Base-by-base conservation (phyloP, 2,888 invertebrate species). In the Tromatobia lineatoria region DNA sequence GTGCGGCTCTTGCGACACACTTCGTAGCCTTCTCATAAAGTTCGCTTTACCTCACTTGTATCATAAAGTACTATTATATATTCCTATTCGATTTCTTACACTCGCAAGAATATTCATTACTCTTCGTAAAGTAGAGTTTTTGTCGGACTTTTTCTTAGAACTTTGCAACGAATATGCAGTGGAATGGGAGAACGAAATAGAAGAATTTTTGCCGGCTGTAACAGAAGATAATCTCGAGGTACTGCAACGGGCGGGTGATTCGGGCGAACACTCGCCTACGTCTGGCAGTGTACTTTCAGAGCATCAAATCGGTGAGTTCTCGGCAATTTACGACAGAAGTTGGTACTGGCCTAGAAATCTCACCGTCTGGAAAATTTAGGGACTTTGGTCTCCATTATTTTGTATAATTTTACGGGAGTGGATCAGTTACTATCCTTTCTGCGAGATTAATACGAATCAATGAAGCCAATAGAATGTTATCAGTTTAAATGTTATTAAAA, bases 171-270 rank as follows among this genome's bases (percentile, higher is more conserved):
- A 81, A 52, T 85, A 85, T 50, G 23, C 74, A 50, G 70, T 74
- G 47, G 94, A 94, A 88, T 94, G 93, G 91, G 94, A 94, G 82
- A 93, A 89, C 85, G 94, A 93, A 78, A 93, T 93, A 67, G 94
- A 93, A 82, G 94, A 94, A 83, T 94, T 94, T 90, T 87, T 94
- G 87, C 94, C 94, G 38, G 90, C 91, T 34, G 92, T 91, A 23
- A 93, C 93, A 6, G 92, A 93, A 75, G 92, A 93, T 70, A 93
- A 91, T 89, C 89, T 94, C 74, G 91, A 93, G 86, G 92, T 94
- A 83, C 89, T 94, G 78, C 91, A 92, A 29, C 91, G 91, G 69
- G 94, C 94, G 15, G 92, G 94, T 8, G 94, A 94, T 76, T 89
- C 90, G 45, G 92, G 93, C 34, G 93, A 93, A 85, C 91, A 91